A percentile compares a stretch with the other conserved stretches of the same genome.
phyloP scores from a whole-genome alignment of 64 coral and sea anemone species.

The Trachythela sp. region DNA sequence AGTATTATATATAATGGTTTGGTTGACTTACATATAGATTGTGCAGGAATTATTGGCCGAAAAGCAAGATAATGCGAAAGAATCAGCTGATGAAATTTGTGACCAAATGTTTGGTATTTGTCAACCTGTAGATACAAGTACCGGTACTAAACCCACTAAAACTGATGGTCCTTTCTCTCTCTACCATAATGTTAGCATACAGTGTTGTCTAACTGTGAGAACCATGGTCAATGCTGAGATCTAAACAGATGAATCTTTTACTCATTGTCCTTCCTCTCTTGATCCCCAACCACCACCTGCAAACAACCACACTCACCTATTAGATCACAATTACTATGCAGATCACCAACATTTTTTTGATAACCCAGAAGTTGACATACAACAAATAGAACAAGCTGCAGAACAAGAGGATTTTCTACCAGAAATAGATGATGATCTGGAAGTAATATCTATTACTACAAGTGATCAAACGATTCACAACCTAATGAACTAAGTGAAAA shows the following conservation, averaged over 20 bases:
- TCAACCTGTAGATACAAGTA: neutral
- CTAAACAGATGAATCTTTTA: neutral
- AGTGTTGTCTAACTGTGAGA: neutral
- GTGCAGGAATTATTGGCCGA: neutral
- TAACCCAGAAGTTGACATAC: neutral
- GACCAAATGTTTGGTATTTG: neutral
- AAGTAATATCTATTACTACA: neutral
- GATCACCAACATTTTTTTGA: neutral
- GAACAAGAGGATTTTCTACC: neutral
- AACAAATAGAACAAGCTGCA: neutral
- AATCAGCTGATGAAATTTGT: neutral
- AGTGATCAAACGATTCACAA: neutral
- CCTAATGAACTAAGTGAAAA: neutral
- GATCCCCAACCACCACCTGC: neutral
- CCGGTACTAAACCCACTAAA: too few relatives aligned
- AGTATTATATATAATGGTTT: too few relatives aligned
- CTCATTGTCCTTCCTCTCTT: neutral
- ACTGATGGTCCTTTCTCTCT: too few relatives aligned
- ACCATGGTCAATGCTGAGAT: neutral
- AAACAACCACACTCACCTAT: neutral
- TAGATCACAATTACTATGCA: neutral
- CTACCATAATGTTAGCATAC: neutral
- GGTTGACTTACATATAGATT: neutral
- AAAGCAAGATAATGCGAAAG: too few relatives aligned
- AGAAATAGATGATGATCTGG: too few relatives aligned